Base-by-base conservation (phyloP, 2,888 invertebrate genomes). In the Doris montereyensis region DNA sequence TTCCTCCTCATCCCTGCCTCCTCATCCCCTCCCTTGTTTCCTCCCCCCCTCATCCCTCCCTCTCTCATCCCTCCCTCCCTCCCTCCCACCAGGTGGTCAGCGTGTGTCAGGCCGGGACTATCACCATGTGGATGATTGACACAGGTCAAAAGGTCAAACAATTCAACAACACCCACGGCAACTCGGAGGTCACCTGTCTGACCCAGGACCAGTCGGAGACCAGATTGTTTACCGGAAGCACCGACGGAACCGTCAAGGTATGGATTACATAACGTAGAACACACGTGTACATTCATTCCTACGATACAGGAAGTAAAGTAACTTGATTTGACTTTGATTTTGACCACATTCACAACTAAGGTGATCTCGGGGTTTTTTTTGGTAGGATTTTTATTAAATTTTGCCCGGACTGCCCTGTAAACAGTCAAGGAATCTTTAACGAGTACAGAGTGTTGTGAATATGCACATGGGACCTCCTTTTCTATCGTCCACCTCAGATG, bases 101-200 rank as follows among this genome's bases (percentile, higher is more conserved):
- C 83, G 87, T 89, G 4, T 89, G 90, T 78, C 91, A 91, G 81
- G 87, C 84, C 2, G 91, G 91, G 10, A 89, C 87, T 1, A 83
- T 91, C 80, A 86, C 85, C 72, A 87, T 91, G 83, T 91, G 91
- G 91, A 87, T 91, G 88, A 83, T 89, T 30, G 91, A 91, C 83
- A 90, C 90, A 82, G 91, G 91, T 83, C 91, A 91, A 83, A 90
- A 90, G 86, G 89, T 91, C 77, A 91, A 91, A 82, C 87, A 88
- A 83, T 88, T 91, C 81, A 86, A 84, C 74, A 86, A 87, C 77
- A 85, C 86, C 71, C 91, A 91, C 83, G 89, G 89, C 67, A 88
- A 85, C 72, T 86, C 89, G 2, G 91, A 91, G 83, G 86, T 91
- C 78, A 91, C 91, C 5, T 87, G 88, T 76, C 83, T 91, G 52